A percentile compares a stretch with the other conserved stretches of the same genome.
Conservation (phyloP, 2,888 invertebrate species). For the Tetheella fluctuosa region DNA sequence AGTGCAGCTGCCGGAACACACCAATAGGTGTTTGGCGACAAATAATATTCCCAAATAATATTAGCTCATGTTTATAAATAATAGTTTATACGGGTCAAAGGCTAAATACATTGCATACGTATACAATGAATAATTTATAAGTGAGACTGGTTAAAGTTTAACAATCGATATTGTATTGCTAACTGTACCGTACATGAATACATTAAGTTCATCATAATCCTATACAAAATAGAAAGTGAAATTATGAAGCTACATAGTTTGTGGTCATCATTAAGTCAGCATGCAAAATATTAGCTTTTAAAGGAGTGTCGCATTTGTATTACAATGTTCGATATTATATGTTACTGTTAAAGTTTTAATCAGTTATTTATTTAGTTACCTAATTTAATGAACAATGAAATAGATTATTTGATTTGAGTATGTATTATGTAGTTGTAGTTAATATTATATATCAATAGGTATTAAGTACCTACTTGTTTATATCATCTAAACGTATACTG, state of each 20-base stretch:
- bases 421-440: too few relatives aligned
- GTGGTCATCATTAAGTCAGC: conserved; percentile 6
- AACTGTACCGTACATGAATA: not conserved
- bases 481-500: too few relatives aligned
- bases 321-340: not conserved
- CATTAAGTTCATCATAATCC: conserved; percentile 26
- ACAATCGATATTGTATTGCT: not conserved
- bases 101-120: conserved; percentile 4
- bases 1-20: too few relatives aligned
- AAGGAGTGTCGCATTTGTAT: conserved; percentile 12
- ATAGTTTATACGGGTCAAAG: not conserved
- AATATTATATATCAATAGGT: too few relatives aligned
- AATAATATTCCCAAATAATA: too few relatives aligned
- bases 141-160: not conserved
- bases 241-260: conserved; percentile 16
- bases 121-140: conserved; percentile 6
- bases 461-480: too few relatives aligned
- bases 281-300: conserved; percentile 8
- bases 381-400: too few relatives aligned
- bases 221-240: conserved; percentile 36
- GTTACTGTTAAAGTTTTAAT: not conserved
- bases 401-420: too few relatives aligned
- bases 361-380: not conserved
- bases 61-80: too few relatives aligned
- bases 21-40: too few relatives aligned